Conservation (phyloP, 2,113 vertebrate genomes). For the Oostethus manadensis region DNA sequence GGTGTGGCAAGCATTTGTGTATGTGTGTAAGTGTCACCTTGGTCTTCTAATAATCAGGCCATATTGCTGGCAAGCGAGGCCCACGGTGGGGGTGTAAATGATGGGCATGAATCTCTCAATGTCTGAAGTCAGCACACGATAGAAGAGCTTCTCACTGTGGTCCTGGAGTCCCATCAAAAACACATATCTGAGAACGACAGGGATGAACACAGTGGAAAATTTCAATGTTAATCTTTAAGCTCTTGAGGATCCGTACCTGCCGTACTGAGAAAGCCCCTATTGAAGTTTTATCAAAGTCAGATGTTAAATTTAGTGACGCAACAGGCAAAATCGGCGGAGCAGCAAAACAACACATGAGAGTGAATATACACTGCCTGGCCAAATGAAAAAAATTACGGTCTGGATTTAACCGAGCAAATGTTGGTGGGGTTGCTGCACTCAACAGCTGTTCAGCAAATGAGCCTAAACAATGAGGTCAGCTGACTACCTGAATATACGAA, state of each 20-base stretch:
- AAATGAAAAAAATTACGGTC: too few species aligned
- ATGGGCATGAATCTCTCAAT: conserved; percentile 94
- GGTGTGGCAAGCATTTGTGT: conserved; percentile 1
- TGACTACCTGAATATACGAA: too few species aligned
- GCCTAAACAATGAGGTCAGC: too few species aligned
- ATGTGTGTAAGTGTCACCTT: conserved; percentile 77
- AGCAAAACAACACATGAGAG: background rate
- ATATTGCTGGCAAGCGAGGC: conserved; percentile 92
- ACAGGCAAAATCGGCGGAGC: background rate
- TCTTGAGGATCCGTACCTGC: conserved; percentile 26
- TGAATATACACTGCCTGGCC: background rate
- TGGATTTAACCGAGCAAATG: too few species aligned
- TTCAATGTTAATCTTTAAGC: conserved; percentile 33
- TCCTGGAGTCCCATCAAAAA: conserved; percentile 95
- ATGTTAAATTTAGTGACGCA: conserved; percentile 22
- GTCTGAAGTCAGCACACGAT: conserved; percentile 83
- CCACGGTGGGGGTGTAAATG: conserved; percentile 95
- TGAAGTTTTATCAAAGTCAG: conserved; percentile 46
- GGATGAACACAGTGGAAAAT: conserved; percentile 24
- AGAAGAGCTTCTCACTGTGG: conserved; percentile 95
- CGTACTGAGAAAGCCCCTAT: conserved; percentile 17
- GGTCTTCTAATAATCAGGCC: conserved; percentile 88
- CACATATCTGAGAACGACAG: conserved; percentile 79
- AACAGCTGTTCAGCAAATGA: too few species aligned
- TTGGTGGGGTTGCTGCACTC: too few species aligned